Base-by-base conservation (phyloP, 2,888 invertebrate genomes). In the Campoplex capitator region DNA sequence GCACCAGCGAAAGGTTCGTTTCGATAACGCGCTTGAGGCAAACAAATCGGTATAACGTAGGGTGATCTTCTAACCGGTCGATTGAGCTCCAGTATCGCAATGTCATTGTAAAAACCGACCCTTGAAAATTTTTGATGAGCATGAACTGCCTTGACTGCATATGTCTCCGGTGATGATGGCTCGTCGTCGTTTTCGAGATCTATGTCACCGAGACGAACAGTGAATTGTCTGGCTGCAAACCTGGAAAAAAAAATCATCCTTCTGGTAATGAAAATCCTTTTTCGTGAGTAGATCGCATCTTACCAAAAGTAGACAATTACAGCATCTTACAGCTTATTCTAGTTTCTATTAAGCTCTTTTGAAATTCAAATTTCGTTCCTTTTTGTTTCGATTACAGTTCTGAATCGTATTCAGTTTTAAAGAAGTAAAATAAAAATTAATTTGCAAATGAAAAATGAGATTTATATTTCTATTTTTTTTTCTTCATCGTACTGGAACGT, bases 91-190 rank as follows among this genome's bases (percentile, higher is more conserved):
- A 98, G 95, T n/a, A 98, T 94, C 0, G 99, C 99, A 85, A 99
- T 98, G 93, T 99, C 99, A 90, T 99, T 99, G 94, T 98, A 98
- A 94, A 97, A 98, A n/a, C 98, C 98, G 83, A 98, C 97, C 77
- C 98, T 96, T 11, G 97, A 97, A 95, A 98, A 98, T 92, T 97
- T 95, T 32, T 97, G 97, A 95, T 98, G 98, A 0, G 98, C 97
- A 58, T 96, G 96, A 42, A 98, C 97, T 87, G 97, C 97, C 23
- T 96, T 95, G 32, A 98, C 98, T 6, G 96, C 95, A 92, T 97
- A 96, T 0, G 98, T 98, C 77, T 97, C 97, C 0, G 98, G 98
- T 0, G 97, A 96, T 0, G 98, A 98, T 0, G 98, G 97, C 92
- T 98, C 98, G 90, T 98, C 97, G 78, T 97, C 97, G 3, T 97